phyloP scores from a whole-genome alignment of 2,113 vertebrate genomes.

The Leucosticte australis region DNA sequence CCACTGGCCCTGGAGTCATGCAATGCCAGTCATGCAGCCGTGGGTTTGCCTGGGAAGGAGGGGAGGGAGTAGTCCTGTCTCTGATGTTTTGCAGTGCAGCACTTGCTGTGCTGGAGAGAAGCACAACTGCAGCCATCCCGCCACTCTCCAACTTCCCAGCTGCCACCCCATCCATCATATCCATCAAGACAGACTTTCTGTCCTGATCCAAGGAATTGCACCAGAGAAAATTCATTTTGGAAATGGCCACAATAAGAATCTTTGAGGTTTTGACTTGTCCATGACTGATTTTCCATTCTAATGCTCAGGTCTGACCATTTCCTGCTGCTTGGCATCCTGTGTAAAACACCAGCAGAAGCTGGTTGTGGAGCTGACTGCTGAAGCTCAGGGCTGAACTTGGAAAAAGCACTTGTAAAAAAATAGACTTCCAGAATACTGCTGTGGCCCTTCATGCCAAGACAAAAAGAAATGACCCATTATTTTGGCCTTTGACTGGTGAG shows the following conservation, averaged over 20 bases:
- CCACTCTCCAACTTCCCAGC: neutral
- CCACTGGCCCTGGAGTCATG: neutral
- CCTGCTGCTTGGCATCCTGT: neutral
- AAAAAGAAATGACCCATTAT: neutral
- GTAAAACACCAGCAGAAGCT: neutral
- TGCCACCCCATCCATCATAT: neutral
- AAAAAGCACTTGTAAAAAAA: neutral
- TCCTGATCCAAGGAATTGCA: neutral
- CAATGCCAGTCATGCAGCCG: neutral
- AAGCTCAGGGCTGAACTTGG: neutral
- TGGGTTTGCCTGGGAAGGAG: neutral
- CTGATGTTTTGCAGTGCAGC: neutral
- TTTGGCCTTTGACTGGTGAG: neutral
- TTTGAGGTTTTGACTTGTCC: neutral
- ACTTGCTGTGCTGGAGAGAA: neutral
- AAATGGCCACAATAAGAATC: neutral
- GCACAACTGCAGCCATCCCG: neutral
- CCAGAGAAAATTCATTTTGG: neutral
- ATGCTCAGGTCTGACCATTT: neutral
- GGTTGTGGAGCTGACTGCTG: neutral
- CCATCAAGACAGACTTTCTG: neutral
- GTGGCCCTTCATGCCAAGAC: neutral
- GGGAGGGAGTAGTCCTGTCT: neutral
- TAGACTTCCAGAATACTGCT: neutral
- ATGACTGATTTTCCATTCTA: neutral